These are phyloP conservation scores for Periparus ater DNA, from an alignment of 2,797 vertebrate genomes.

Conservation along the genomic window DNA sequence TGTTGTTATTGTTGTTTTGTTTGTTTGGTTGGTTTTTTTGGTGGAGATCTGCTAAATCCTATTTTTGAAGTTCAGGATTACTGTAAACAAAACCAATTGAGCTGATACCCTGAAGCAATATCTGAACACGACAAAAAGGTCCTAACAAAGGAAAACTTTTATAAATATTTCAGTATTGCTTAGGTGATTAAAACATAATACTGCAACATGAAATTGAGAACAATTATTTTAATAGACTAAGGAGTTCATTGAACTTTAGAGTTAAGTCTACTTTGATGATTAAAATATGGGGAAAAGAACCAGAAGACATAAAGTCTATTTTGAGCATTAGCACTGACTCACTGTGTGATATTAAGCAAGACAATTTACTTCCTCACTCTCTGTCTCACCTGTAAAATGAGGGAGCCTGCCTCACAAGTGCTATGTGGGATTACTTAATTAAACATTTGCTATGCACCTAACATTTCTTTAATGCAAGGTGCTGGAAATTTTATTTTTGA, in stretches of 20 bases:
- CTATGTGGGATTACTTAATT: constrained; percentile 37
- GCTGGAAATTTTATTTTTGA: constrained; percentile 25
- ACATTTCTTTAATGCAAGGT: background rate
- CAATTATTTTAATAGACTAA: constrained; percentile 1
- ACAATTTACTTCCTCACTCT: constrained; percentile 24
- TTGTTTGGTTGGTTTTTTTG: background rate
- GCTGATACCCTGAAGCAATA: background rate
- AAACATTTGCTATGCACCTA: background rate
- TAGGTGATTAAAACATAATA: background rate
- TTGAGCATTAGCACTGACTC: constrained; percentile 49
- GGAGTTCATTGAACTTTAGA: background rate
- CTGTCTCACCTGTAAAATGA: constrained; percentile 39
- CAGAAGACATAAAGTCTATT: constrained; percentile 27
- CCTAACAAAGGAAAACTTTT: background rate
- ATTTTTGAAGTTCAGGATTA: background rate
- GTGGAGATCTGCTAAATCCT: background rate
- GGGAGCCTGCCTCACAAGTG: constrained; percentile 27
- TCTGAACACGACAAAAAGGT: background rate
- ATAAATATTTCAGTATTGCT: background rate
- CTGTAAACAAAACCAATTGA: background rate
- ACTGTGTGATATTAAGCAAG: constrained; percentile 32
- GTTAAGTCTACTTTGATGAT: background rate
- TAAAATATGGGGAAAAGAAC: constrained; percentile 17
- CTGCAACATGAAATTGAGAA: background rate
- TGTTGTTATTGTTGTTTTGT: no score